Evolutionary conservation across 2,113 vertebrate species (phyloP).

Genomic region (Butastur rufipennis): DNA sequence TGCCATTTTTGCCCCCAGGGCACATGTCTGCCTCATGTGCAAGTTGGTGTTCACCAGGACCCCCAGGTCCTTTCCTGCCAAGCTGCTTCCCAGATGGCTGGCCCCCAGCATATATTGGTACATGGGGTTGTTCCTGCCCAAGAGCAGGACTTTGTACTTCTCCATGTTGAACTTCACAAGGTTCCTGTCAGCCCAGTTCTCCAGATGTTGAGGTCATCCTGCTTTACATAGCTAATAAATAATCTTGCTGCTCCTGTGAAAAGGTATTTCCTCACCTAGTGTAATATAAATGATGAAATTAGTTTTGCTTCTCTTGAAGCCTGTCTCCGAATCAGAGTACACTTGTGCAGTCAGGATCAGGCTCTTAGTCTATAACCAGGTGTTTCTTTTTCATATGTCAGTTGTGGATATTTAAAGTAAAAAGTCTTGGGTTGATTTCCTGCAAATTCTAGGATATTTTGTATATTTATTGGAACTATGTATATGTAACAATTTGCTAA

Average conservation of each 20-base stretch:
- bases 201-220: not conserved
- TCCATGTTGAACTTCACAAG: not conserved
- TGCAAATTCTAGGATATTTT: not conserved
- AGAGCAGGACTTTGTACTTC: not conserved
- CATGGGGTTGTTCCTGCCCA: not conserved
- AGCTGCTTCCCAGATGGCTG: not conserved
- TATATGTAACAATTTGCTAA: not conserved
- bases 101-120: rapidly evolving
- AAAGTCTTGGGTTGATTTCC: not conserved
- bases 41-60: not conserved
- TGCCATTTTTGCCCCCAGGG: rapidly evolving
- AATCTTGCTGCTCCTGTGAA: not conserved
- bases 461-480: not conserved
- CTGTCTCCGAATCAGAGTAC: not conserved
- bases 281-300: not conserved
- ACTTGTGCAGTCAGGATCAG: not conserved
- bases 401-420: not conserved
- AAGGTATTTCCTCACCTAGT: not conserved
- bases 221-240: not conserved
- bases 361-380: not conserved
- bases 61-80: not conserved
- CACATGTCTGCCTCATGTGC: not conserved
- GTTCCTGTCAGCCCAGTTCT: not conserved
- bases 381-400: not conserved
- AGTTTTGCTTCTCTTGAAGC: not conserved